Conservation (phyloP, 1,140 invertebrate species). For the Neodiprion virginianus region DNA sequence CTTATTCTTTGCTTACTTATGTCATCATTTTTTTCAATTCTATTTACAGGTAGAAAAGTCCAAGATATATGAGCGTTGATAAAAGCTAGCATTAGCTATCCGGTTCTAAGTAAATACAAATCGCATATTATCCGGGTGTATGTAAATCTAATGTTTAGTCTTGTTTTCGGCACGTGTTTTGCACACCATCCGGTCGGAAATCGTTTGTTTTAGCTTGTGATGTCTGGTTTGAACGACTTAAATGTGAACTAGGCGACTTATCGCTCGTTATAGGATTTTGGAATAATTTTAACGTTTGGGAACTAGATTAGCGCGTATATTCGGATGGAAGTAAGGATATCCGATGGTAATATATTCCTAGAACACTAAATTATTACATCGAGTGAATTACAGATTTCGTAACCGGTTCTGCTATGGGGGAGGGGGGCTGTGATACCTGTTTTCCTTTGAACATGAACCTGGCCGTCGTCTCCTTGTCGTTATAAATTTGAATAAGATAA, state of each 20-base stretch:
- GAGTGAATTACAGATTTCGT: constrained; percentile 8
- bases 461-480: neutral
- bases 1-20: too few species aligned
- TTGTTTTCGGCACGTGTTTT: too few species aligned
- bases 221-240: too few species aligned
- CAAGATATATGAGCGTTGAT: too few species aligned
- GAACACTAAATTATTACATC: constrained; percentile 8
- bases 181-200: too few species aligned
- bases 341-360: neutral
- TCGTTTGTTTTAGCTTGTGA: too few species aligned
- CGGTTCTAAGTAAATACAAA: too few species aligned
- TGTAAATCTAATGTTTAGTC: too few species aligned
- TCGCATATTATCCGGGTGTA: too few species aligned
- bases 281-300: neutral
- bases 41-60: too few species aligned
- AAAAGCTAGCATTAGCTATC: too few species aligned
- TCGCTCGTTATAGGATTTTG: neutral
- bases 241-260: neutral
- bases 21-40: too few species aligned
- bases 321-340: neutral
- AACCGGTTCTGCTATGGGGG: constrained; percentile 8
- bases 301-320: neutral
- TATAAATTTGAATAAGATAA: constrained; percentile 1
- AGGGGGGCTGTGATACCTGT: neutral
- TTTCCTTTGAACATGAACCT: constrained; percentile 2